Conservation (phyloP, 2,113 vertebrate species). For the Eclectus roratus region DNA sequence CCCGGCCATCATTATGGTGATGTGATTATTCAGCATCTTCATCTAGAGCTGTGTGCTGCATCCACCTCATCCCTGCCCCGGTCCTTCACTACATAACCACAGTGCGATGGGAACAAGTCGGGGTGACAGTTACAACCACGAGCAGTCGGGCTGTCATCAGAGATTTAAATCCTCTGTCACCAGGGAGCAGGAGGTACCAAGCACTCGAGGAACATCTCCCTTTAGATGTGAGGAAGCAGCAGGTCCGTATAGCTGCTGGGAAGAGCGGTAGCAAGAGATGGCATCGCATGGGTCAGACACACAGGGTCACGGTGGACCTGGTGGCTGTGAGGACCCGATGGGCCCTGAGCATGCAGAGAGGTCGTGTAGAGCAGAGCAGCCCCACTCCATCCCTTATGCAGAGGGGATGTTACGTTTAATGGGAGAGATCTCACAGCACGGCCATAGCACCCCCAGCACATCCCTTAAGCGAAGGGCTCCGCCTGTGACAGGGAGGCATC, state of each 20-base stretch:
- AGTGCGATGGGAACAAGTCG: fast-evolving
- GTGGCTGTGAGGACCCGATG: fast-evolving
- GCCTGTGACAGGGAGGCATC: neutral
- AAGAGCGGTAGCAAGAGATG: neutral
- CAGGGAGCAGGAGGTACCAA: neutral
- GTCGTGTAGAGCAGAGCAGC: neutral
- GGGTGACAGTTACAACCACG: fast-evolving
- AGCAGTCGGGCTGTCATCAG: neutral
- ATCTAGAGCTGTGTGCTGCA: fast-evolving
- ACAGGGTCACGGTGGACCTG: neutral
- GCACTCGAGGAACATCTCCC: neutral
- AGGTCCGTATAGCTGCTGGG: neutral
- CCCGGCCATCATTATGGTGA: neutral
- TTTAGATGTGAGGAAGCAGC: neutral
- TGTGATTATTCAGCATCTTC: neutral
- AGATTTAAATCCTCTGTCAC: constrained; percentile 5
- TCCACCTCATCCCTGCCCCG: neutral
- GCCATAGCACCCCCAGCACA: neutral
- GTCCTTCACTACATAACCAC: neutral
- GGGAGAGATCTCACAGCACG: neutral
- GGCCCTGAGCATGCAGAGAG: no score
- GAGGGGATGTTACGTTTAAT: fast-evolving
- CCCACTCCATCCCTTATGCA: neutral
- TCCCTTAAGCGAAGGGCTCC: neutral
- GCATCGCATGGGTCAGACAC: fast-evolving